Conservation (phyloP, 2,797 vertebrate species). For the Carcharodon carcharias region DNA sequence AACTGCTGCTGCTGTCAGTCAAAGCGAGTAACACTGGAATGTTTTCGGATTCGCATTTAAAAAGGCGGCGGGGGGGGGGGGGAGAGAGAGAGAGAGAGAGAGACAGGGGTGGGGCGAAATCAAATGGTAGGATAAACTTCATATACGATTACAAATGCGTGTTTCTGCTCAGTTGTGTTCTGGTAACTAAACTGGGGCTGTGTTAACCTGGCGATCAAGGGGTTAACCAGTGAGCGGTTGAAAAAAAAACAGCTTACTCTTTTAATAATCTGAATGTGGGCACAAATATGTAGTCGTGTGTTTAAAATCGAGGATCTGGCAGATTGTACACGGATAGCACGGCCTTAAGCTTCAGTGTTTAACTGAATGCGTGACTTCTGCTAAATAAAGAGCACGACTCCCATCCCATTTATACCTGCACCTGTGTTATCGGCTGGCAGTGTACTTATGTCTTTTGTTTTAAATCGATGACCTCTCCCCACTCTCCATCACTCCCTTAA, state of each 20-base stretch:
- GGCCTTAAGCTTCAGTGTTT: not conserved
- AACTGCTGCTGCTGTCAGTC: slow-evolving; percentile 18
- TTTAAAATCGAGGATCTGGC: not conserved
- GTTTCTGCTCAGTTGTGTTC: not conserved
- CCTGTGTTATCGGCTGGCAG: not conserved
- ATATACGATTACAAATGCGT: not conserved
- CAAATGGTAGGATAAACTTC: not conserved
- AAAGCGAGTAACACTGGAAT: not conserved
- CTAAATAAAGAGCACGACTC: slow-evolving; percentile 6
- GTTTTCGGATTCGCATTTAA: not conserved
- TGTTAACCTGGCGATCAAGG: not conserved
- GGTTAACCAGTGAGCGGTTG: not conserved
- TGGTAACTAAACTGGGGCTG: not conserved
- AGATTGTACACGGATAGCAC: not conserved
- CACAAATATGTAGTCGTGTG: not conserved
- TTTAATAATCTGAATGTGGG: not conserved
- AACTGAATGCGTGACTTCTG: slow-evolving; percentile 18
- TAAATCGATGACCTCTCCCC: not conserved
- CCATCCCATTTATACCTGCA: not conserved
- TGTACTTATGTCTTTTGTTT: not conserved
- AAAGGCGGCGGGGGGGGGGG: not conserved
- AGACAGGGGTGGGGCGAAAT: not conserved
- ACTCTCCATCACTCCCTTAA: not conserved
- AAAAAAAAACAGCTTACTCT: not conserved
- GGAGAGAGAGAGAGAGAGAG: too few species aligned